Evolutionary conservation across 2,797 vertebrate genomes (phyloP).

Genomic region (Eidolon dupreanum): DNA sequence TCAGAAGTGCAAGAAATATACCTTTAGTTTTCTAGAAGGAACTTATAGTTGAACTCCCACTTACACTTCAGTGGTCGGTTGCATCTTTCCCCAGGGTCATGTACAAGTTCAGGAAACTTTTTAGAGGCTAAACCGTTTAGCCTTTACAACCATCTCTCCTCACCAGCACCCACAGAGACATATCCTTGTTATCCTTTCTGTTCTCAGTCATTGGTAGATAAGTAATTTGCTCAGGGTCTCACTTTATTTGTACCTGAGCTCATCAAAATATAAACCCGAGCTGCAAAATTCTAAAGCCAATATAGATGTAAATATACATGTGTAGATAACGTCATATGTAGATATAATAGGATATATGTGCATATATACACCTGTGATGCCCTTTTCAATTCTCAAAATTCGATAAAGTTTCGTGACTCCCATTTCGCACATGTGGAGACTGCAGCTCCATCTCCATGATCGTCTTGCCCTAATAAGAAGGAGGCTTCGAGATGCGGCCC

Average conservation of each 20-base stretch:
- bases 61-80: neutral
- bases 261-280: neutral
- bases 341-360: neutral
- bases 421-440: neutral
- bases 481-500: neutral
- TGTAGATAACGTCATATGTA: neutral
- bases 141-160: neutral
- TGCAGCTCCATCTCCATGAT: neutral
- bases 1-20: neutral
- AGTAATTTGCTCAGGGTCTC: neutral
- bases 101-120: neutral
- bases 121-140: neutral
- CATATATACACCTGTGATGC: neutral
- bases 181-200: rapidly evolving
- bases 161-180: neutral
- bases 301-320: neutral
- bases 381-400: neutral
- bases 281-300: neutral
- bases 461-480: neutral
- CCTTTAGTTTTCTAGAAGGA: neutral
- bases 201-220: neutral
- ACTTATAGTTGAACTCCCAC: neutral
- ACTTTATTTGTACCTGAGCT: neutral
- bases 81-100: neutral
- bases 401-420: neutral